Conservation (phyloP, 2,888 invertebrate species). For the Andrena fulva region DNA sequence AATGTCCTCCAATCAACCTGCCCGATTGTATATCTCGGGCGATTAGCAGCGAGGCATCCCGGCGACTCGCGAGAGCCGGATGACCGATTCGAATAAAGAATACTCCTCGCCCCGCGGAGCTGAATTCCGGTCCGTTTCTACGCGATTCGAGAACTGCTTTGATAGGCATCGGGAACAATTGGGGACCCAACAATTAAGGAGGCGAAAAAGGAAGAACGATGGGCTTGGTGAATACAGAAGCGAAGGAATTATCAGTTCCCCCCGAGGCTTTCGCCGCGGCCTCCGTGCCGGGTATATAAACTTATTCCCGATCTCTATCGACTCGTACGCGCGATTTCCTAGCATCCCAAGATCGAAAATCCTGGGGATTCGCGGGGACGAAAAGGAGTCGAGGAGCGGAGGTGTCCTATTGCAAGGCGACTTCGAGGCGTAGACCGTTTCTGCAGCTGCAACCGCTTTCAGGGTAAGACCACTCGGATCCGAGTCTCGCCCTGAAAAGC, state of each 20-base stretch:
- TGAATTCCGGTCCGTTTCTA: conserved; percentile 26
- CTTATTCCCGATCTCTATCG: not conserved
- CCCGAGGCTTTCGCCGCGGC: conserved; percentile 21
- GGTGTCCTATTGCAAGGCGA: conserved; percentile 52
- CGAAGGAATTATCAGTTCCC: conserved; percentile 38
- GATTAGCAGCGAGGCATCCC: not conserved
- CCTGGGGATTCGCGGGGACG: conserved; percentile 32
- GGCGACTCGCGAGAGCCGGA: not conserved
- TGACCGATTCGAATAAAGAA: conserved; percentile 3
- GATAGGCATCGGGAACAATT: conserved; percentile 40
- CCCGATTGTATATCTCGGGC: conserved; percentile 4
- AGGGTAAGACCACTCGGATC: not conserved
- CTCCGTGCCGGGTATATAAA: not conserved
- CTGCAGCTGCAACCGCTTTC: conserved; percentile 36
- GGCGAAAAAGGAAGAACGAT: conserved; percentile 11
- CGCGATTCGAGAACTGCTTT: conserved; percentile 41
- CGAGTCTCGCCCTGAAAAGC: not conserved
- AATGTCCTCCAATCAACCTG: not conserved
- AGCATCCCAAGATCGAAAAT: not conserved
- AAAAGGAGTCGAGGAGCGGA: conserved; percentile 66
- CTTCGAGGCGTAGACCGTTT: conserved; percentile 50
- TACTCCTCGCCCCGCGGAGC: conserved; percentile 7
- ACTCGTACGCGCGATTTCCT: not conserved
- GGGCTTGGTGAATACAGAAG: conserved; percentile 14
- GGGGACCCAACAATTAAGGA: conserved; percentile 39